These are phyloP conservation scores for Clusia tigrina DNA, from an alignment of 2,888 invertebrate genomes.

Conservation along the genomic window DNA sequence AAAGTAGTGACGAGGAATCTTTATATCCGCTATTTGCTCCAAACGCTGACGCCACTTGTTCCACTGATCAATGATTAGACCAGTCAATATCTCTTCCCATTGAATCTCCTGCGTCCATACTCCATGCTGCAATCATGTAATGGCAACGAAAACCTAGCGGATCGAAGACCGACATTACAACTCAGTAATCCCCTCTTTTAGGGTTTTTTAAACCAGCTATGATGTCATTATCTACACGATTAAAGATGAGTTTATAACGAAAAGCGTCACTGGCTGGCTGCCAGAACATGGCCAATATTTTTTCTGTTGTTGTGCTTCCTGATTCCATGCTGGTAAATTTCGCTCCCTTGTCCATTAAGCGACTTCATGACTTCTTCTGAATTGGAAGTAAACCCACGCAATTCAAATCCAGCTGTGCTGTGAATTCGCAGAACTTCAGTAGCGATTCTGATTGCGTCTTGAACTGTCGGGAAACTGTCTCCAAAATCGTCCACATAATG, in stretches of 20 bases:
- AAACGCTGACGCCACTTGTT: background rate
- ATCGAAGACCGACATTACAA: background rate
- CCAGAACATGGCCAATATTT: constrained; percentile 37
- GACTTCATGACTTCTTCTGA: constrained; percentile 8
- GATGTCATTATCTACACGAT: background rate
- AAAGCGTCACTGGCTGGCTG: constrained; percentile 31
- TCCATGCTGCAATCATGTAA: constrained; percentile 11
- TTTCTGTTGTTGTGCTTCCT: constrained; percentile 12
- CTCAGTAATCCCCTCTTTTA: background rate
- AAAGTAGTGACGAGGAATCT: constrained; percentile 17
- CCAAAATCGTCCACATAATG: constrained; percentile 34
- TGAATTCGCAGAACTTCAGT: constrained; percentile 13
- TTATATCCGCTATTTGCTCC: background rate
- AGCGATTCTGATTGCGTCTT: constrained; percentile 1
- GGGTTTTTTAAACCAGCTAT: background rate
- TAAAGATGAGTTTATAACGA: constrained; percentile 19
- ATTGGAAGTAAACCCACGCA: constrained; percentile 22
- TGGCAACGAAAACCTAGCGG: constrained; percentile 18
- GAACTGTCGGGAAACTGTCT: constrained; percentile 16
- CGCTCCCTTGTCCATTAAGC: background rate
- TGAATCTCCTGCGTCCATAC: constrained; percentile 12
- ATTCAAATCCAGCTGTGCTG: constrained; percentile 20
- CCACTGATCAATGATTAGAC: background rate
- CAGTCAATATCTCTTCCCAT: constrained; percentile 26
- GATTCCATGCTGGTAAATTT: background rate